These are phyloP conservation scores for Parazoanthus swiftii DNA, from an alignment of 92 coral and sea anemone species.

Conservation along the genomic window DNA sequence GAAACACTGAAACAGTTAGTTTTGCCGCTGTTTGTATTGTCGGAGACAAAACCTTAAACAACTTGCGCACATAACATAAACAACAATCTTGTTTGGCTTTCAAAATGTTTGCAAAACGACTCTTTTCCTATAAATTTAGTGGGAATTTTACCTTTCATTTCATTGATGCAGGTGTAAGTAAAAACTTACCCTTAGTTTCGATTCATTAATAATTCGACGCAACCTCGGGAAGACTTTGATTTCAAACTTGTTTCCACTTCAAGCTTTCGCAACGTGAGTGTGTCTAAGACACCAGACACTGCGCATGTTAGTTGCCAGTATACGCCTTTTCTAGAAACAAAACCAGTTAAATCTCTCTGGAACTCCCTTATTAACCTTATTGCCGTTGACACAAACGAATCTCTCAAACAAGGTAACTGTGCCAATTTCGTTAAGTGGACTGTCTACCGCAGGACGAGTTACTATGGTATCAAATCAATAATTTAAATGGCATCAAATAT, in stretches of 20 bases:
- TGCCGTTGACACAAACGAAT: not conserved
- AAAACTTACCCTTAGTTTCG: not conserved
- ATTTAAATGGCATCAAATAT: slow-evolving; percentile 9
- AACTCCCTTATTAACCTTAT: not conserved
- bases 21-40: slow-evolving; percentile 6
- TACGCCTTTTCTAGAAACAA: not conserved
- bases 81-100: not conserved
- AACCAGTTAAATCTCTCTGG: not conserved
- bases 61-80: not conserved
- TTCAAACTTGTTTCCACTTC: not conserved
- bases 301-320: not conserved
- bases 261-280: not conserved
- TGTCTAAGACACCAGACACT: not conserved
- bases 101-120: not conserved
- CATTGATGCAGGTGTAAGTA: not conserved
- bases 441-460: slow-evolving; percentile 6
- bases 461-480: slow-evolving; percentile 19
- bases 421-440: slow-evolving; percentile 38
- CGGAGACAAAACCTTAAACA: slow-evolving; percentile 3
- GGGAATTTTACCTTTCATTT: too few relatives aligned
- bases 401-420: not conserved
- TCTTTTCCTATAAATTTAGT: not conserved
- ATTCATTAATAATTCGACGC: not conserved
- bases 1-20: slow-evolving; percentile 9
- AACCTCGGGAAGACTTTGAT: not conserved